Evolutionary conservation across 2,888 invertebrate genomes (phyloP), one percentile per base, ranked within the genome.

Genomic region (Drosophila prostipennis): DNA sequence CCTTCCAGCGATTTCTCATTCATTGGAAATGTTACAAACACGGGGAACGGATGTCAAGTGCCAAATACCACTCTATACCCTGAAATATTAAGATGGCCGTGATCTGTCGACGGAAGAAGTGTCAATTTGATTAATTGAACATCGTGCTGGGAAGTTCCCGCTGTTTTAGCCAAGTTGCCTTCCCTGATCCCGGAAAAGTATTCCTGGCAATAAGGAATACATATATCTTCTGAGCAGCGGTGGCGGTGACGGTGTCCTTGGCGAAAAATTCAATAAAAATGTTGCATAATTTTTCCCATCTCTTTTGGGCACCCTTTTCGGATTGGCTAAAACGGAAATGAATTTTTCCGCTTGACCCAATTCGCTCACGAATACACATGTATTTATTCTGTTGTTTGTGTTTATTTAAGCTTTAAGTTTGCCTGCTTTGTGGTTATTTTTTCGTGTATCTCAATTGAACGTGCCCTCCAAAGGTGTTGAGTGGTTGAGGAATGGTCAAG

Each of bases 111-210:
- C 52, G 72, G 54, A 58, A 67, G 69, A 69, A 76, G 76, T 75
- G 74, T 71, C 79, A 72, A 72, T 72, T 79, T 80, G 77, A 81
- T 81, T 81, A 81, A 81, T 81, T 77, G 79, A 70, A 74, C 65
- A 52, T 42, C 74, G 68, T 60, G 74, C 57, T 74, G 72, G 42
- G 65, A 45, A 46, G 46, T n/a, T 36, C 54, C 57, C 43, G 42
- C 52, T 39, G 45, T 32, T 40, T 11, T 6, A 6, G 39, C 61
- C 39, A 59, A 32, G 61, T 34, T 26, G 40, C 16, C 48, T 6
- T 5, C 14, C 16, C 46, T 1, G 61, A 26, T 59, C 32, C 40
- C 2, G 32, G 8, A 11, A 16, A 57, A 10, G 32, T 16, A 26
- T 26, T 7, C 34, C 13, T 3, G 14, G n/a, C 16, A 58, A 32